Evolutionary conservation across 1,140 invertebrate species (phyloP), one percentile per base, ranked within the genome.

Genomic region (Drosophila repletoides): DNA sequence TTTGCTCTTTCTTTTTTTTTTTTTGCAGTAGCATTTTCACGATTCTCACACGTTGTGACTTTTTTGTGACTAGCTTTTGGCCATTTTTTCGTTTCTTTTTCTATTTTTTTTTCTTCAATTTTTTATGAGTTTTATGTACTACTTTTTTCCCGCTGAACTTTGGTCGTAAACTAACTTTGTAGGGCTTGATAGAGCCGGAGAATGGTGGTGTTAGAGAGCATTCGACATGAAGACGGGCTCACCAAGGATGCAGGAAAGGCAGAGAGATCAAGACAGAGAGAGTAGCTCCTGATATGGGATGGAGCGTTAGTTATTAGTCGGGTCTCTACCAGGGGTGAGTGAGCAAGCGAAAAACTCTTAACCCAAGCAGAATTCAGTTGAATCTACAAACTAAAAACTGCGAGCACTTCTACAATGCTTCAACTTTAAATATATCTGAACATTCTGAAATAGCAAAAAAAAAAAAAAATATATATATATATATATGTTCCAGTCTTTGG

Each of bases 101-200:
- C 5, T 36, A n/a, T 5, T 10, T 26, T 59, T 55, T 72, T 72
- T 31, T 24, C 26, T 49, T 52, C 69, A 69, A 65, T 74, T 79
- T 79, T 79, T 74, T 79, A 80, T 56, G 61, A 75, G 19, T 79
- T 64, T 61, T 58, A 65, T 66, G 36, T 46, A 6, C 14, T 43
- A 49, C n/a, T 40, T 70, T 80, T 81, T 84, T 71, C 33, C 15
- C 51, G 74, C 59, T 74, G 76, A 83, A 83, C 77, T 83, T 83
- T 83, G 60, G 73, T 64, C 79, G 79, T 83, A 83, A 83, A 84
- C 77, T 84, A 83, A 83, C 77, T 83, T 83, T 84, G 77, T 84
- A 67, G 73, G 69, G 68, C 61, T 75, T 80, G 72, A 84, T 84
- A 77, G 77, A 65, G 69, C 43, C 56, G 46, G 26, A 52, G 33